Percentiles rank a stretch among this genome's conserved stretches.
These are phyloP conservation scores for Glomeris maerens DNA, from an alignment of 1,140 invertebrate genomes.

Conservation along the genomic window DNA sequence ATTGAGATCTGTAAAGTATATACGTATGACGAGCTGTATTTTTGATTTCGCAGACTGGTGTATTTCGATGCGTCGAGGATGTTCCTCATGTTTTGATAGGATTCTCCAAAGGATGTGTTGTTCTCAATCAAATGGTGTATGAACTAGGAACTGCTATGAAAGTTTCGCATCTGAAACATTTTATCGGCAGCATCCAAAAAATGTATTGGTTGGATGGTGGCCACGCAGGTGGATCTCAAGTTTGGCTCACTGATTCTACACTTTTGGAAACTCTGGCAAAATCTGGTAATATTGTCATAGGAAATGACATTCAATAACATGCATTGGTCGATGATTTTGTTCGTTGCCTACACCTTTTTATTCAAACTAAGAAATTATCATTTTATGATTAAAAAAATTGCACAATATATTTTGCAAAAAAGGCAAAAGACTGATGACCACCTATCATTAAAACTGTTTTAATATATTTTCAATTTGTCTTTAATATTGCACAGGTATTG, in stretches of 20 bases:
- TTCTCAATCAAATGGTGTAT: conserved; percentile 74
- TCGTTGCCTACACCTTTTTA: no score
- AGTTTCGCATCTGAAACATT: background rate
- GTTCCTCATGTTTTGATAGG: conserved; percentile 44
- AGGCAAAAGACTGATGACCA: no score
- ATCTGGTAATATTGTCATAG: conserved; percentile 34
- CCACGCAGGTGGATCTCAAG: conserved; percentile 63
- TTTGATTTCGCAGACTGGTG: no score
- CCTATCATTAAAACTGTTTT: no score
- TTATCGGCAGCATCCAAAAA: conserved; percentile 27
- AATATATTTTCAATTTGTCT: no score
- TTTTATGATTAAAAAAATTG: no score
- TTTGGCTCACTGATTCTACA: conserved; percentile 61
- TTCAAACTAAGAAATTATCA: no score
- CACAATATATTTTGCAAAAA: no score
- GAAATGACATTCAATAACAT: conserved; percentile 24
- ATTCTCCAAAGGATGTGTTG: conserved; percentile 84
- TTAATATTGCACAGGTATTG: conserved; percentile 35
- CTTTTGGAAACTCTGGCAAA: conserved; percentile 52
- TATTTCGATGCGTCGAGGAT: no score
- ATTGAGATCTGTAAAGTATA: no score
- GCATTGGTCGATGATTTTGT: no score
- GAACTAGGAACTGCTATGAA: conserved; percentile 46
- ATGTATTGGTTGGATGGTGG: conserved; percentile 82
- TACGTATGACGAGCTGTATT: no score